Base-by-base conservation (phyloP, 2,113 vertebrate genomes). In the Oceanites oceanicus region DNA sequence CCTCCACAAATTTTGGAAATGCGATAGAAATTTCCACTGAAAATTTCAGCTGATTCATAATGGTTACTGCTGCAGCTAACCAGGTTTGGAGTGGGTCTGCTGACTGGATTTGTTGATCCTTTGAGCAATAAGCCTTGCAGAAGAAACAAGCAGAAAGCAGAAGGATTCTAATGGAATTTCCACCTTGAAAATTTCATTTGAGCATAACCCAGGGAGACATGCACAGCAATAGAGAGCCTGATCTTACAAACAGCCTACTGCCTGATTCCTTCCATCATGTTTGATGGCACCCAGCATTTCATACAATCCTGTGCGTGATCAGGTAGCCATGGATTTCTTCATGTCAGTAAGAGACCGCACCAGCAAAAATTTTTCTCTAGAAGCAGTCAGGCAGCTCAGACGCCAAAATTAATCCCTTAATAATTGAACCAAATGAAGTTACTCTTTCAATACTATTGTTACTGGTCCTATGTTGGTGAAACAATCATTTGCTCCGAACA, bases 161-260 rank as follows among this genome's bases (percentile, higher is more conserved):
- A 56, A 73, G 25, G 21, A 40, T 92, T 86, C 34, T 94, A 87
- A 91, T 59, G 73, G 80, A 71, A 84, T 87, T 95, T 91, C n/a
- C 38, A 74, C 50, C 56, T 78, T 81, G 56, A 70, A 81, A 87
- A 87, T 67, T 49, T 66, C 4, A 12, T 84, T 66, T 90, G 42
- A 72, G 16, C 58, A 16, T 36, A 61, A 36, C 58, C 63, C n/a
- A 52, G 49, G 17, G 70, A 78, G 56, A 17, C 11, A 34, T 27
- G 14, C 11, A 68, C 8, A 50, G 52, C 25, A 30, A 9, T 30
- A 40, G 66, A 75, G 52, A 78, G 16, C 26, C 20, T n/a, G 67
- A 70, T 89, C 23, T 84, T 91, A 58, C 7, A 44, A 68, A 38
- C 8, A 77, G 4, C 42, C 40, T 59, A 6, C 38, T 71, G 18